A percentile compares a stretch with the other conserved stretches of the same genome.
Conservation (phyloP, 2,888 invertebrate species). For the Mermis nigrescens region DNA sequence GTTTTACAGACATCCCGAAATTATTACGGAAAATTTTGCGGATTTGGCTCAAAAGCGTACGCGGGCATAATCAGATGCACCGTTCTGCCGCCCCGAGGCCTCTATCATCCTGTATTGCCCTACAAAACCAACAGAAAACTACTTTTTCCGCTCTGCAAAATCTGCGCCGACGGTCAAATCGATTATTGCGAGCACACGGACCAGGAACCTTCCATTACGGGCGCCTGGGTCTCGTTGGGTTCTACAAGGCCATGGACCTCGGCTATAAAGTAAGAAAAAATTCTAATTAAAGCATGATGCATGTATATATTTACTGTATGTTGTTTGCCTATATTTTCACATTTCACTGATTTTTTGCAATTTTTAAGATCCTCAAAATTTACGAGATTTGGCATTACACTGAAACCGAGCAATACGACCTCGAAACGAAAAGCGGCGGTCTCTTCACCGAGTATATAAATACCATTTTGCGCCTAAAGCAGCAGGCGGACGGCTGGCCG, state of each 20-base stretch:
- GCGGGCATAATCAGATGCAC: background rate
- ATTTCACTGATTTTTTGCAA: too few relatives aligned
- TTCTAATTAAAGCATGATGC: too few relatives aligned
- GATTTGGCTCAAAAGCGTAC: background rate
- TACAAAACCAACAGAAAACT: background rate
- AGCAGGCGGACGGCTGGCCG: background rate
- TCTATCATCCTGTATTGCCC: background rate
- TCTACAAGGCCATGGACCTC: too few relatives aligned
- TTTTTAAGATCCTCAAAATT: too few relatives aligned
- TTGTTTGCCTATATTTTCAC: too few relatives aligned
- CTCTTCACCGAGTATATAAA: background rate
- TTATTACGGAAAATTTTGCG: background rate
- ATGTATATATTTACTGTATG: too few relatives aligned
- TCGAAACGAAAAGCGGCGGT: background rate
- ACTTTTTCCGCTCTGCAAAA: background rate
- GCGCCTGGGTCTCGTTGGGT: too few relatives aligned
- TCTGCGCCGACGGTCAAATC: background rate
- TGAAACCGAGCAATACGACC: background rate
- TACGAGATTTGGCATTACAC: too few relatives aligned
- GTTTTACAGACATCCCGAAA: background rate
- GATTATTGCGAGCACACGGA: too few relatives aligned
- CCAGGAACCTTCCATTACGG: too few relatives aligned
- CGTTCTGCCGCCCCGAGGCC: background rate
- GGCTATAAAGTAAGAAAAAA: too few relatives aligned
- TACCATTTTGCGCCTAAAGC: background rate